Evolutionary conservation across 1,140 invertebrate genomes (phyloP).

Genomic region (Drosophila sp.): DNA sequence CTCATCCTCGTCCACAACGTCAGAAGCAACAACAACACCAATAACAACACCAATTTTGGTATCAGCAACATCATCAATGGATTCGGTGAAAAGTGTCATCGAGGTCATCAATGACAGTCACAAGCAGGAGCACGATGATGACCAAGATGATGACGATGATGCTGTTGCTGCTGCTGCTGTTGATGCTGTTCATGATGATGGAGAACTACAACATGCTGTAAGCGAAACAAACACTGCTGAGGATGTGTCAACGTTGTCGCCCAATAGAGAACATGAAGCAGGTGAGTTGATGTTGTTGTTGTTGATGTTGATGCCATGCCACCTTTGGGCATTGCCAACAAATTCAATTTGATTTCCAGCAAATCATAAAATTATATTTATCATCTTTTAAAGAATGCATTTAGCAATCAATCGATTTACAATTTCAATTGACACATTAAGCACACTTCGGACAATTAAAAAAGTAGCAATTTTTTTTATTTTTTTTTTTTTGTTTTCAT

Average conservation of each 20-base stretch:
- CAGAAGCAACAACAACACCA: slow-evolving; percentile 40
- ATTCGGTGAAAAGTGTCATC: slow-evolving; percentile 81
- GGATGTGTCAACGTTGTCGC: slow-evolving; percentile 63
- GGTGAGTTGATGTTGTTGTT: slow-evolving; percentile 46
- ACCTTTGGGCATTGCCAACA: too few relatives aligned
- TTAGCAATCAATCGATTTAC: too few relatives aligned
- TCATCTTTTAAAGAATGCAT: too few relatives aligned
- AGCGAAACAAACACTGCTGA: slow-evolving; percentile 32
- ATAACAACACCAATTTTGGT: slow-evolving; percentile 74
- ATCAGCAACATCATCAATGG: slow-evolving; percentile 76
- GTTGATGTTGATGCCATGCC: too few relatives aligned
- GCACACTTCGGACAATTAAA: too few relatives aligned
- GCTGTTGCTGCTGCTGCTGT: not conserved
- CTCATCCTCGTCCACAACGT: slow-evolving; percentile 48
- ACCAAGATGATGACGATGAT: slow-evolving; percentile 17
- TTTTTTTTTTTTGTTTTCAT: not conserved
- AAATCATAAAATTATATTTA: too few relatives aligned
- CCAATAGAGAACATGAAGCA: slow-evolving; percentile 70
- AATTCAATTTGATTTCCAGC: too few relatives aligned
- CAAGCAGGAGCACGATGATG: slow-evolving; percentile 20
- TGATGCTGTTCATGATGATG: slow-evolving; percentile 18
- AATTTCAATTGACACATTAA: too few relatives aligned
- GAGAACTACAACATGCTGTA: slow-evolving; percentile 18
- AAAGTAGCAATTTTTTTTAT: slow-evolving; percentile 5
- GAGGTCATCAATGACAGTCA: slow-evolving; percentile 65